Evolutionary conservation across 1,140 invertebrate species (phyloP).

Genomic region (Charaxes varanes): DNA sequence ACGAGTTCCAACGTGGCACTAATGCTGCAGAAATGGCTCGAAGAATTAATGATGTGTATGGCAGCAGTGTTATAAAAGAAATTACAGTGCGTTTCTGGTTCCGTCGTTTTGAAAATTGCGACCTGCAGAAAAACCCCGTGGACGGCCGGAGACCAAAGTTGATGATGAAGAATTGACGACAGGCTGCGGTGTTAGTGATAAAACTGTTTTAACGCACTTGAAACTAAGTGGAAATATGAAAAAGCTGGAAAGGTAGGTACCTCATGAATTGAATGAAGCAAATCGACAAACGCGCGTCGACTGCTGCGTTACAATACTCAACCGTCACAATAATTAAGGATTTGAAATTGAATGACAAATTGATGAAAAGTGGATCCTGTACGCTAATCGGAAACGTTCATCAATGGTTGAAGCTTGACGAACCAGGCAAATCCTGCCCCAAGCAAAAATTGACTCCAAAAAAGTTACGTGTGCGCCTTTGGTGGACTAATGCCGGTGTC

Average conservation of each 20-base stretch:
- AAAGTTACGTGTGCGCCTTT: conserved; percentile 4
- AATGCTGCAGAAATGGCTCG: no score
- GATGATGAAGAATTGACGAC: no score
- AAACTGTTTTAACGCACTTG: conserved; percentile 16
- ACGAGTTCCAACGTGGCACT: no score
- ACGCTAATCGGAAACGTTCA: no score
- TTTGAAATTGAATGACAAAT: conserved; percentile 6
- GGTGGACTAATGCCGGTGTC: neutral
- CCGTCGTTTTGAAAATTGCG: no score
- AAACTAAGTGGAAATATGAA: conserved; percentile 13
- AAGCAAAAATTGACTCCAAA: conserved; percentile 5
- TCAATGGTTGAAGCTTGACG: neutral
- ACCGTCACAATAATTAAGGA: conserved; percentile 4
- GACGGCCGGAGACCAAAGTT: no score
- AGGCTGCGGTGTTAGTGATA: conserved; percentile 5
- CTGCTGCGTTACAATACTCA: conserved; percentile 4
- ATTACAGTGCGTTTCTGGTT: no score
- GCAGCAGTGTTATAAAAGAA: no score
- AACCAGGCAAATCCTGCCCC: conserved; percentile 2
- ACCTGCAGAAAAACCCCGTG: neutral
- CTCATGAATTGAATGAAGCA: neutral
- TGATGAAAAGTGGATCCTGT: no score
- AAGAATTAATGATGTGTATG: no score
- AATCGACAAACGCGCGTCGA: no score
- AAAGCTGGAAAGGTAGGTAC: conserved; percentile 2